Evolutionary conservation across 2,113 vertebrate species (phyloP), one percentile per base, ranked within the genome.

Genomic region (Ariopsis seemanni): DNA sequence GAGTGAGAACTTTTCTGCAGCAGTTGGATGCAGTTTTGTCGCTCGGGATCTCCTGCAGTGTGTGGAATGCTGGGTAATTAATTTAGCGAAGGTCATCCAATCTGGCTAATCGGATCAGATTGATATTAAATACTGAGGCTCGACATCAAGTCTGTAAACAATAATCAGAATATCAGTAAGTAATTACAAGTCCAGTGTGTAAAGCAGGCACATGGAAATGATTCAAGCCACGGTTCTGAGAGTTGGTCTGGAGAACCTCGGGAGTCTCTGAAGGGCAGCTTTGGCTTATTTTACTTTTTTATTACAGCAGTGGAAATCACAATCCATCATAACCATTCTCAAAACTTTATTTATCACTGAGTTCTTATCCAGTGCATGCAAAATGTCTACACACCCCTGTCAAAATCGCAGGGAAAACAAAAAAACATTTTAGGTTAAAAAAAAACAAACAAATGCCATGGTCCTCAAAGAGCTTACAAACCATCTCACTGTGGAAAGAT

Each of bases 51-150:
- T 53, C 48, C 48, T 34, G 77, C 62, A 50, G 52, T 22, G 17
- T 20, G 72, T n/a, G 48, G 57, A 62, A 63, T 25, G 57, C 25
- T 48, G 71, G 57, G 69, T 85, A 77, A 77, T 77, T 77, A 17
- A 77, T 85, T 77, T 85, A 77, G n/a, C 48, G 27, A 85, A 74
- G 27, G 69, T 77, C 17, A 48, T 48, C 20, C 42, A 52, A 58
- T 27, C 11, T 7, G 20, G 30, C 42, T 74, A 60, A 74, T 85
- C 57, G 50, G 55, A 25, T 75, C 57, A 62, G 27, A 75, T 30
- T 52, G 74, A 27, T 78, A 20, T 63, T 77, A n/a, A 77, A 62
- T 52, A 18, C 57, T 8, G 72, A 62, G 57, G 8, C 53, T 30
- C 71, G 0, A 2, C 57, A 18, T n/a, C 11, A 50, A 74, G 75